These are phyloP conservation scores for Hyperoplus immaculatus DNA, from an alignment of 2,797 vertebrate species.

Conservation along the genomic window DNA sequence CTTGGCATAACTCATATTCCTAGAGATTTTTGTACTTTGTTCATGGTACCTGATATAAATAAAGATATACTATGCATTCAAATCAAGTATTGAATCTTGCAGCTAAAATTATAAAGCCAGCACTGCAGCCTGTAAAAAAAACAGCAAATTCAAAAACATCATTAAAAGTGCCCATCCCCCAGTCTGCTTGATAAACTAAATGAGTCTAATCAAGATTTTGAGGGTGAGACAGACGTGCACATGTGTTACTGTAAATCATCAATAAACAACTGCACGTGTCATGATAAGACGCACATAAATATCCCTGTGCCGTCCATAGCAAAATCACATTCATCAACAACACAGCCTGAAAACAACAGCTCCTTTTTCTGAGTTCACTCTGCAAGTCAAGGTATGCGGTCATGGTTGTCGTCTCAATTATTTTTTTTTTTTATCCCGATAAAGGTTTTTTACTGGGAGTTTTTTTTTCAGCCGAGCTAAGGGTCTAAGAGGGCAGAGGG, in stretches of 20 bases:
- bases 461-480: too few relatives aligned
- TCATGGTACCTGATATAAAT: too few relatives aligned
- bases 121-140: neutral
- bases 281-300: slow-evolving; percentile 35
- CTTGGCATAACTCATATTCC: too few relatives aligned
- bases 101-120: neutral
- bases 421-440: too few relatives aligned
- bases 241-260: slow-evolving; percentile 13
- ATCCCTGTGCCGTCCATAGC: neutral
- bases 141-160: neutral
- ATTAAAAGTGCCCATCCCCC: neutral
- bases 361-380: neutral
- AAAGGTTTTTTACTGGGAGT: too few relatives aligned
- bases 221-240: neutral
- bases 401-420: neutral
- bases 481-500: too few relatives aligned
- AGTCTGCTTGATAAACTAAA: too few relatives aligned
- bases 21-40: too few relatives aligned
- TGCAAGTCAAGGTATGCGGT: neutral
- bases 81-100: neutral
- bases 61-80: too few relatives aligned
- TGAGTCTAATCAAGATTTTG: neutral
- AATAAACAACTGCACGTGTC: neutral
- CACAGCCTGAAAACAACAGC: neutral
- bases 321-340: neutral